Evolutionary conservation across 2,797 vertebrate genomes (phyloP).

Genomic region (Botia almorhae): DNA sequence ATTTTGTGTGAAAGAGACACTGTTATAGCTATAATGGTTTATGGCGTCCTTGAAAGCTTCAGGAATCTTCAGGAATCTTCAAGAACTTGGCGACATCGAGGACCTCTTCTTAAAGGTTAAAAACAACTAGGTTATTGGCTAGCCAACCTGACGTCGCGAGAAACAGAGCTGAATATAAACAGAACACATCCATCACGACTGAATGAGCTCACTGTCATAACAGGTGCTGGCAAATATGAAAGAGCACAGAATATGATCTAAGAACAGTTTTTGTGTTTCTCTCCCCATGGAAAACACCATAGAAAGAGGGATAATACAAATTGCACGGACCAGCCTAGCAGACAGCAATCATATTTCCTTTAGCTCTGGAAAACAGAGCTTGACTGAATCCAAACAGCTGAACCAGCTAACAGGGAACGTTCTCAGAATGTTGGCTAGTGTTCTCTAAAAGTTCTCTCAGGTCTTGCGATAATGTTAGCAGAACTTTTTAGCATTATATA

Average conservation of each 20-base stretch:
- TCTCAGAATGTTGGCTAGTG: background rate
- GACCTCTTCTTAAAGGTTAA: background rate
- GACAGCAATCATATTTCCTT: background rate
- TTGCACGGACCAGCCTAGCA: background rate
- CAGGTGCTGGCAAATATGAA: slow-evolving; percentile 18
- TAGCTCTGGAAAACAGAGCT: slow-evolving; percentile 8
- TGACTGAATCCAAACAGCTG: slow-evolving; percentile 7
- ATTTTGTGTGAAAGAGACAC: slow-evolving; percentile 33
- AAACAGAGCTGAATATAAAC: slow-evolving; percentile 33
- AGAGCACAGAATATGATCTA: background rate
- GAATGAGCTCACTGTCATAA: slow-evolving; percentile 30
- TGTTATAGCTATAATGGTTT: slow-evolving; percentile 17
- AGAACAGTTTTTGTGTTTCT: slow-evolving; percentile 7
- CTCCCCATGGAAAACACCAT: background rate
- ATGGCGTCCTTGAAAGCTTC: slow-evolving; percentile 5
- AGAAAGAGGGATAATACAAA: background rate
- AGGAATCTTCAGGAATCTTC: slow-evolving; percentile 9
- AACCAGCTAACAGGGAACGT: background rate
- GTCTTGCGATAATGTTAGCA: too few species aligned
- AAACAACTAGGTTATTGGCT: slow-evolving; percentile 35
- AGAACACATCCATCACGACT: slow-evolving; percentile 31
- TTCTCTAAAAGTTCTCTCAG: too few species aligned
- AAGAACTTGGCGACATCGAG: background rate
- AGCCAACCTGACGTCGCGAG: slow-evolving; percentile 28
- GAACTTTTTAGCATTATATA: too few species aligned